Conservation (phyloP, 2,888 invertebrate species). For the Doris montereyensis region DNA sequence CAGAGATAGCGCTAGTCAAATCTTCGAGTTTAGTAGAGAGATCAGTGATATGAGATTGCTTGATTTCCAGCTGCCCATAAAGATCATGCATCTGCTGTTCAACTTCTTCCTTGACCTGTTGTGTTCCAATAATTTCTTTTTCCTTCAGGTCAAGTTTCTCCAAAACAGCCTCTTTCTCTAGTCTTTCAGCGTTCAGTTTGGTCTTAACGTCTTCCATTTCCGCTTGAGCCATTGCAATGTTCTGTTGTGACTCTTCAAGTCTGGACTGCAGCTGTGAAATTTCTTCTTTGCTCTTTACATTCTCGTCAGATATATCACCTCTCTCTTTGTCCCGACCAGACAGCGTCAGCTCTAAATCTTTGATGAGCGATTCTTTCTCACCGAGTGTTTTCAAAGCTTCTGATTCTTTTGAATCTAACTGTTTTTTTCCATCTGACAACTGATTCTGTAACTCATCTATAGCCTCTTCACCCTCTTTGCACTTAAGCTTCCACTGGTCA, state of each 20-base stretch:
- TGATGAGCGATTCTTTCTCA: constrained; percentile 6
- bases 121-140: constrained; percentile 11
- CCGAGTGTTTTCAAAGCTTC: background rate
- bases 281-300: background rate
- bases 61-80: constrained; percentile 26
- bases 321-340: background rate
- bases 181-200: background rate
- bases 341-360: background rate
- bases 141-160: background rate
- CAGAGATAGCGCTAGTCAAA: too few relatives aligned
- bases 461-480: too few relatives aligned
- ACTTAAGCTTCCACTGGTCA: too few relatives aligned
- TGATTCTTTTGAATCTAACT: constrained; percentile 2
- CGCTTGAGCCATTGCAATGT: constrained; percentile 6
- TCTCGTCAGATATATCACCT: background rate
- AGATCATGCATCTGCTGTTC: constrained; percentile 25
- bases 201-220: constrained; percentile 26
- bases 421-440: background rate
- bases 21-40: background rate
- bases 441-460: constrained; percentile 9
- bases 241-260: constrained; percentile 30
- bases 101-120: constrained; percentile 28
- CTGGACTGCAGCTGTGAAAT: background rate
- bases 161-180: constrained; percentile 25
- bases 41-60: constrained; percentile 17